phyloP scores from a whole-genome alignment of 2,113 vertebrate species.

The Pleuronectes platessa region DNA sequence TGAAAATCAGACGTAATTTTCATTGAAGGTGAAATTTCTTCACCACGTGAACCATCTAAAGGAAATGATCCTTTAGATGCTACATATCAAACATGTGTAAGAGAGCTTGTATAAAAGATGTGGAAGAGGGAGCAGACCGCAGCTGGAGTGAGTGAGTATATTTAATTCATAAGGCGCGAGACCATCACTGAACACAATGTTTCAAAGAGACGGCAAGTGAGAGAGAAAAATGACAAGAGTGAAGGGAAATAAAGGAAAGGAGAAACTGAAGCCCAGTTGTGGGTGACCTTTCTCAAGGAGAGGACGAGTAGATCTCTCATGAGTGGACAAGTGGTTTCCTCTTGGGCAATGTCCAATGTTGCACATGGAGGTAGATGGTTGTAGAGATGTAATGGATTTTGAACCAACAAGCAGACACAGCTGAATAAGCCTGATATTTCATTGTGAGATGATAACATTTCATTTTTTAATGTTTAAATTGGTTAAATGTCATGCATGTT shows the following conservation, averaged over 20 bases:
- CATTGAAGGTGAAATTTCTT: too few species aligned
- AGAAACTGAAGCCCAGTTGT: slow-evolving; percentile 4
- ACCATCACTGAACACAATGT: not conserved
- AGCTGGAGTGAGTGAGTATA: not conserved
- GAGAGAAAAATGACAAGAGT: slow-evolving; percentile 14
- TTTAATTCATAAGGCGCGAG: not conserved
- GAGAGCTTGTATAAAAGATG: too few species aligned
- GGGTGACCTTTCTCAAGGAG: slow-evolving; percentile 19
- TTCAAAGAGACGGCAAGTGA: not conserved
- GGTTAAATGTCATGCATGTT: not conserved
- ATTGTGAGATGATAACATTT: not conserved
- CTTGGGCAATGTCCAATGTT: not conserved
- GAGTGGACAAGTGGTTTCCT: not conserved
- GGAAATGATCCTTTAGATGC: not conserved
- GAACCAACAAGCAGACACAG: not conserved
- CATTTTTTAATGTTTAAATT: not conserved
- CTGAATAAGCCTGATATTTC: not conserved
- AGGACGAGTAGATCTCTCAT: slow-evolving; percentile 3
- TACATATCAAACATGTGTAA: too few species aligned
- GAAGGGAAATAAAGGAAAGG: slow-evolving; percentile 7
- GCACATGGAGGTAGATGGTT: not conserved
- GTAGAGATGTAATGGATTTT: not conserved
- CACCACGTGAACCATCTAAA: not conserved
- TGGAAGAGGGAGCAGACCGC: not conserved
- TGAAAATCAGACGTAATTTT: slow-evolving; percentile 17